phyloP scores from a whole-genome alignment of 2,113 vertebrate species.

The Toxotes jaculatrix region DNA sequence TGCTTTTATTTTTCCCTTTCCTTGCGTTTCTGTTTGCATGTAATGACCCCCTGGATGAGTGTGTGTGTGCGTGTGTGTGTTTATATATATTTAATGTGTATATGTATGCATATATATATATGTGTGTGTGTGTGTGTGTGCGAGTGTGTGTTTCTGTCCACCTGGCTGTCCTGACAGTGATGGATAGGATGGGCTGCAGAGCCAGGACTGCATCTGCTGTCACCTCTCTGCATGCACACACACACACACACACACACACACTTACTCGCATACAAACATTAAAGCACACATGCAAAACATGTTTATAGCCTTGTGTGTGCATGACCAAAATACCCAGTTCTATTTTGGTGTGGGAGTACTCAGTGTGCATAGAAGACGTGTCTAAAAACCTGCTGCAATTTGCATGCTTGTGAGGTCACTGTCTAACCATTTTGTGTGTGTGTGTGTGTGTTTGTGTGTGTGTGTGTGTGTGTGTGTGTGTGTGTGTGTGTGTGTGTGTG shows the following conservation, averaged over 20 bases:
- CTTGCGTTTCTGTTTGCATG: conserved; percentile 20
- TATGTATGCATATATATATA: no score
- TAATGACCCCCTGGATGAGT: not conserved
- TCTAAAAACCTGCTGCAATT: conserved; percentile 14
- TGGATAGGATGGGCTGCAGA: conserved; percentile 40
- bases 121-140: conserved; percentile 14
- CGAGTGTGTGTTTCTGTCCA: conserved; percentile 16
- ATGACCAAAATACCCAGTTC: conserved; percentile 23
- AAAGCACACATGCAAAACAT: not conserved
- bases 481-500: not conserved
- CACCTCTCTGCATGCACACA: conserved; percentile 14
- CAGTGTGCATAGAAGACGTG: not conserved
- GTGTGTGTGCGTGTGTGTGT: conserved; percentile 3
- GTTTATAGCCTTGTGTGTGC: conserved; percentile 40
- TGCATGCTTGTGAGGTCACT: not conserved
- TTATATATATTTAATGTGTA: not conserved
- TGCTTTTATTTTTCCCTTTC: conserved; percentile 32
- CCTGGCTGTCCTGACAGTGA: conserved; percentile 51
- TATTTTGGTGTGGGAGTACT: conserved; percentile 24
- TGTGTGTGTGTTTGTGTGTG: not conserved
- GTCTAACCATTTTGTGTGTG: not conserved
- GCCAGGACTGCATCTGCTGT: conserved; percentile 38
- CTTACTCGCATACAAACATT: not conserved
- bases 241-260: conserved; percentile 18
- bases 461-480: not conserved